Evolutionary conservation across 2,797 vertebrate genomes (phyloP), one percentile per base, ranked within the genome.

Genomic region (Nasua narica): DNA sequence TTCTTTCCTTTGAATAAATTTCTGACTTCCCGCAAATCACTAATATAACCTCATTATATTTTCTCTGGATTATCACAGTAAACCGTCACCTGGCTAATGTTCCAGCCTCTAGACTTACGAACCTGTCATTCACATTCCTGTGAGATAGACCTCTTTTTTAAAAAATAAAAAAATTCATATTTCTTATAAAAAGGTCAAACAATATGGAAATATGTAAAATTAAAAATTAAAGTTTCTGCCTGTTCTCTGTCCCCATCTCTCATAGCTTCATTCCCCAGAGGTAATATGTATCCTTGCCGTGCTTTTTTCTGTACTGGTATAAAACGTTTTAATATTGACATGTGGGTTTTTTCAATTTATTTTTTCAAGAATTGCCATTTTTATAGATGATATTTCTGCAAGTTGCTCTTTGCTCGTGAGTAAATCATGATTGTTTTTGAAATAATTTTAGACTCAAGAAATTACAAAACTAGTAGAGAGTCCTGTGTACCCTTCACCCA

Each of bases 1-100:
- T 90, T 96, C 35, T 91, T 96, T 58, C 37, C 62, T 40, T 90
- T 92, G 23, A 72, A 50, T 89, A 89, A 92, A 72, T 83, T 40
- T 18, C 48, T 27, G 72, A 48, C 23, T 70, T 89, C 62, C 5
- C 56, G 15, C 35, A 37, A 77, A 60, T 92, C 62, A 85, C 54
- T 62, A 35, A n/a, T n/a, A n/a, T n/a, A 94, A 65, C 37, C 16
- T 72, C 37, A 16, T 78, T 79, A 43, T 52, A 69, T 87, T 87
- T 94, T 90, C 12, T 40, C 37, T 65, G 69, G 35, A 86, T 79
- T 79, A 85, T 72, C 72, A 78, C 5, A 69, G 40, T 23, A 56
- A 85, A 37, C 48, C 72, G 70, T 92, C 35, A 72, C 25, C 35
- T 92, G 37, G 78, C 12, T n/a, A 48, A 35, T 37, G 19, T 48